Evolutionary conservation across 2,113 vertebrate species (phyloP).

Genomic region (Pogonocichla stellata): DNA sequence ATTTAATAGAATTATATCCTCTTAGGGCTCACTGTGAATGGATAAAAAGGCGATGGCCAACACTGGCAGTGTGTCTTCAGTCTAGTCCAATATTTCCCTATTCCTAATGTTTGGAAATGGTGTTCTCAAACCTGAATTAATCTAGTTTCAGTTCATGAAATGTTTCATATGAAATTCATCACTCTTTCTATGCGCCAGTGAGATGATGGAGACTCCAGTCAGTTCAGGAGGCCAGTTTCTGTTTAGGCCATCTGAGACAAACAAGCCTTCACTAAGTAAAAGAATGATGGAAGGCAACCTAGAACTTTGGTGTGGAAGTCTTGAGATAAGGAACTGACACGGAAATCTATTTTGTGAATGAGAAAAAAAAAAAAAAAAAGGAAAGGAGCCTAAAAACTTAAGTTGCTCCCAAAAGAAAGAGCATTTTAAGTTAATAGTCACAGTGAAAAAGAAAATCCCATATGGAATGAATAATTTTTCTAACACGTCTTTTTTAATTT

Average conservation of each 20-base stretch:
- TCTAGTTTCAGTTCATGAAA: not conserved
- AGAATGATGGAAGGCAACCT: not conserved
- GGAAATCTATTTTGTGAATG: not conserved
- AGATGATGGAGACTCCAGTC: not conserved
- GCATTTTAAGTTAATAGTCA: constrained; percentile 47
- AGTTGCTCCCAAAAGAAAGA: constrained; percentile 27
- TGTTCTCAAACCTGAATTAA: not conserved
- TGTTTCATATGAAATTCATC: not conserved
- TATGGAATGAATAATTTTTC: constrained; percentile 64
- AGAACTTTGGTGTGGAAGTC: not conserved
- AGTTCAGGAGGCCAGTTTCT: not conserved
- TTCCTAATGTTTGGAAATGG: not conserved
- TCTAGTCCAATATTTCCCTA: not conserved
- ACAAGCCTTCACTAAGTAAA: not conserved
- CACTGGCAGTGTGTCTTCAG: not conserved
- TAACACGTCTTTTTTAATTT: constrained; percentile 65
- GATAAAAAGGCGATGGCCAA: not conserved
- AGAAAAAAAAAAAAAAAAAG: not conserved
- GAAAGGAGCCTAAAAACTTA: not conserved
- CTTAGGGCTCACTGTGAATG: not conserved
- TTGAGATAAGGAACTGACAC: not conserved
- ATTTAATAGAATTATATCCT: not conserved
- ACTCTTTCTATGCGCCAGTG: not conserved
- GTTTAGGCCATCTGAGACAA: not conserved
- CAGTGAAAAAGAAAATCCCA: constrained; percentile 55